Conservation (phyloP, 1,140 invertebrate species). For the Neoseiulus cucumeris region DNA sequence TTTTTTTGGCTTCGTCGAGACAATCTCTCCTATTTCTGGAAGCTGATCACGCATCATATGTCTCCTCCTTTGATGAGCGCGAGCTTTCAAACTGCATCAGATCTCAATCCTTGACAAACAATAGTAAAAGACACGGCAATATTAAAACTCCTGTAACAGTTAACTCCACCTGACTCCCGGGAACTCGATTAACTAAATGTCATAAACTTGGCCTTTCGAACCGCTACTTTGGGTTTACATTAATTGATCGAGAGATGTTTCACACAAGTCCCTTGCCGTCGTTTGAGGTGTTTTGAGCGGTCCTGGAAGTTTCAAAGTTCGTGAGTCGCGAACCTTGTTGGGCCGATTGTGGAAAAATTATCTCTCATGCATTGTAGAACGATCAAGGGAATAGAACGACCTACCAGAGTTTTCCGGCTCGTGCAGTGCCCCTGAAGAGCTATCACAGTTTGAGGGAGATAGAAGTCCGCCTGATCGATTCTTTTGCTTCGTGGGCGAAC, state of each 20-base stretch:
- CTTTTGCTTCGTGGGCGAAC: background rate
- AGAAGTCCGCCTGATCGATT: background rate
- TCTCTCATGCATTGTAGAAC: background rate
- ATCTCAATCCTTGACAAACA: too few relatives aligned
- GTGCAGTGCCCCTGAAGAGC: background rate
- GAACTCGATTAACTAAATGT: background rate
- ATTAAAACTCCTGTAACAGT: too few relatives aligned
- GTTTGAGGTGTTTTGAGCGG: background rate
- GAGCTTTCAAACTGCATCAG: too few relatives aligned
- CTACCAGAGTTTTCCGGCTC: background rate
- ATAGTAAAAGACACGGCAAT: too few relatives aligned
- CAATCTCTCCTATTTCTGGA: too few relatives aligned
- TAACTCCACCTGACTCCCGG: too few relatives aligned
- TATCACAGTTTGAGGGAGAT: background rate
- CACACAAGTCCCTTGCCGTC: background rate
- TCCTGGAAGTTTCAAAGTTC: background rate
- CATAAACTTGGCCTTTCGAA: background rate
- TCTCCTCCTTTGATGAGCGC: too few relatives aligned
- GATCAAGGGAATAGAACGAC: background rate
- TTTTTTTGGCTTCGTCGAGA: too few relatives aligned
- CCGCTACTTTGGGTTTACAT: background rate
- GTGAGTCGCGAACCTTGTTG: background rate
- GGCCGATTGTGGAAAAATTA: background rate
- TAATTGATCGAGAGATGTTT: conserved; percentile 3
- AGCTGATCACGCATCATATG: too few relatives aligned